These are phyloP conservation scores for Zophobas morio DNA, from an alignment of 1,140 invertebrate genomes.

Conservation along the genomic window DNA sequence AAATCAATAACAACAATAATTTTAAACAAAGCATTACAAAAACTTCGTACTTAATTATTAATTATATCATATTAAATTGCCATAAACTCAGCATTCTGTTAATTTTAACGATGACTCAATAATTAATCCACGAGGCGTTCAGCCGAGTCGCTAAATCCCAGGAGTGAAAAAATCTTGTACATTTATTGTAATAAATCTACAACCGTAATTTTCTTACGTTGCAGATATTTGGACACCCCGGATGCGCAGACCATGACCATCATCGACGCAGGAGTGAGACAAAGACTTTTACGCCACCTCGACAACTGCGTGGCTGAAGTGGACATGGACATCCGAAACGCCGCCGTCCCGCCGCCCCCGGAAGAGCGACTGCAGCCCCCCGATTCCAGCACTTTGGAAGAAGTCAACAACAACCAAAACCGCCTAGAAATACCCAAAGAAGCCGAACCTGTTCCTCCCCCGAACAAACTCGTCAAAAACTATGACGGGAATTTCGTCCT, in stretches of 20 bases:
- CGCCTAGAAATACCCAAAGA: slow-evolving; percentile 38
- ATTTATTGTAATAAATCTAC: too few species aligned
- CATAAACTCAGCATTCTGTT: too few species aligned
- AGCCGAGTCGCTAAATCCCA: too few species aligned
- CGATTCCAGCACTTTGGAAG: slow-evolving; percentile 42
- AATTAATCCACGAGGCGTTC: too few species aligned
- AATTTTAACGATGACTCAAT: too few species aligned
- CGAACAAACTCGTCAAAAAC: slow-evolving; percentile 61
- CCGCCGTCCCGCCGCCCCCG: slow-evolving; percentile 12
- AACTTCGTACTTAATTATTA: too few species aligned
- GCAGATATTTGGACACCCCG: slow-evolving; percentile 71
- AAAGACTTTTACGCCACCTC: slow-evolving; percentile 79
- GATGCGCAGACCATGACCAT: slow-evolving; percentile 76
- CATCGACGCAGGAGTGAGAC: slow-evolving; percentile 78
- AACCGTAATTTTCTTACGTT: too few species aligned
- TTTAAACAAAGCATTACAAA: too few species aligned
- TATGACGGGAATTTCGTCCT: slow-evolving; percentile 66
- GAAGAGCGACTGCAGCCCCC: slow-evolving; percentile 57
- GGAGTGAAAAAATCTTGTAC: too few species aligned
- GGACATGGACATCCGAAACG: slow-evolving; percentile 76
- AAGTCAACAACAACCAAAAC: slow-evolving; percentile 52
- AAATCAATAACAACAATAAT: too few species aligned
- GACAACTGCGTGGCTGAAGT: slow-evolving; percentile 81
- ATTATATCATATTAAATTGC: too few species aligned
- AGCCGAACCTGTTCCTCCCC: slow-evolving; percentile 44